Base-by-base conservation (phyloP, 2,797 vertebrate genomes). In the Potorous gilbertii region DNA sequence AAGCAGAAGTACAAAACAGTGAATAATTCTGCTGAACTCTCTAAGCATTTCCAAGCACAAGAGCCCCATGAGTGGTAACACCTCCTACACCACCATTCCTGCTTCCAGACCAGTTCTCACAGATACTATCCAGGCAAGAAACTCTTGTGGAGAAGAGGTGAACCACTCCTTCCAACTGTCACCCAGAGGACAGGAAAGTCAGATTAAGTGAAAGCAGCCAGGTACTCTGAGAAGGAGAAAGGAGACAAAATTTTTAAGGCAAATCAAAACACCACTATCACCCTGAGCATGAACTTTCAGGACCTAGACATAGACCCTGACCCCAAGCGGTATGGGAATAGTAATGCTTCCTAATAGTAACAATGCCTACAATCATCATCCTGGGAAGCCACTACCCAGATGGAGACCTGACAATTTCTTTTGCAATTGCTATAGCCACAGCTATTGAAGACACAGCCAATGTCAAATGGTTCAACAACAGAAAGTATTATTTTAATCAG, bases 1-100 rank as follows among this genome's bases (percentile, higher is more conserved):
- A 96, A 98, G 89, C 16, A 94, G 89, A 93, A 96, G 93, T 96
- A 98, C 94, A 96, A 46, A 57, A 16, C 91, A 93, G 95, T 97
- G 95, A 96, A 91, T 92, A 96, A 96, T 96, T 95, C 97, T 90
- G 90, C 55, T 0, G 54, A 92, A 92, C 81, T 74, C 81, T 74
- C 66, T n/a, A 13, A 62, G 57, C 3, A 62, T 34, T 62, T 31
- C 29, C 2, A 40, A 40, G 66, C 34, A 66, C 62, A 18, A 18
- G 31, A 66, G 62, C 34, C 1, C 62, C 0, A 0, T n/a, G 34
- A n/a, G 62, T n/a, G 11, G 57, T 10, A 66, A n/a, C 34, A 66
- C 14, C 34, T 66, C 62, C 34, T 14, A 66, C 1, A n/a, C 34
- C 62, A n/a, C 34, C 62, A 66, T n/a, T 66, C 62, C 14, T 66